Evolutionary conservation across 2,888 invertebrate species (phyloP).

Genomic region (Corbicula japonica): DNA sequence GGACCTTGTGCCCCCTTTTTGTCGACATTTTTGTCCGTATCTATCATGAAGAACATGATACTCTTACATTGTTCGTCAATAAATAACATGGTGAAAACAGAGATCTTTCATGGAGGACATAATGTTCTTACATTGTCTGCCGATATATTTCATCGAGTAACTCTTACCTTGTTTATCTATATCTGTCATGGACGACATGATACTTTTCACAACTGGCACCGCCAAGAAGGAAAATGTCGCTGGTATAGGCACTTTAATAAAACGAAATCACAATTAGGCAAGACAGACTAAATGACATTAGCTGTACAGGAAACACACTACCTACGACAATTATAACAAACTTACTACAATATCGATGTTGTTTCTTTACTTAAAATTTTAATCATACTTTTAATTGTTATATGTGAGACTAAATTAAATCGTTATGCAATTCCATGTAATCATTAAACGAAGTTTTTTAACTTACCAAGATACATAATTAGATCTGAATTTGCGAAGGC

Average conservation of each 20-base stretch:
- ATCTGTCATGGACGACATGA: slow-evolving; percentile 44
- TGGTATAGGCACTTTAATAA: slow-evolving; percentile 34
- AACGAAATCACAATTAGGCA: background rate
- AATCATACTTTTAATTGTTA: background rate
- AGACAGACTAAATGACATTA: background rate
- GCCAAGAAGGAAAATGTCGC: slow-evolving; percentile 29
- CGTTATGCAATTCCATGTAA: background rate
- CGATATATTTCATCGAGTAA: background rate
- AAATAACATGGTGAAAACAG: background rate
- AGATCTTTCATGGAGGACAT: background rate
- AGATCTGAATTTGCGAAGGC: slow-evolving; percentile 42
- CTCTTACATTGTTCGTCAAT: background rate
- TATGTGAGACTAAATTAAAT: background rate
- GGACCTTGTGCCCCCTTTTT: background rate
- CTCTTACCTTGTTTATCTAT: slow-evolving; percentile 36
- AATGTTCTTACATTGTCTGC: background rate
- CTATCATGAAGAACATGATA: background rate
- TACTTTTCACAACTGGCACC: slow-evolving; percentile 29
- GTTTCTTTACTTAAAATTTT: no score
- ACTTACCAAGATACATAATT: slow-evolving; percentile 61
- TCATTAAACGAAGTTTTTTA: background rate
- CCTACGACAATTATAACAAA: no score
- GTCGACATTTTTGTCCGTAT: background rate
- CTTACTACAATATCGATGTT: no score
- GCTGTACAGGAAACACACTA: no score